phyloP scores from a whole-genome alignment of 2,888 invertebrate species.

The Choreutis nemorana region DNA sequence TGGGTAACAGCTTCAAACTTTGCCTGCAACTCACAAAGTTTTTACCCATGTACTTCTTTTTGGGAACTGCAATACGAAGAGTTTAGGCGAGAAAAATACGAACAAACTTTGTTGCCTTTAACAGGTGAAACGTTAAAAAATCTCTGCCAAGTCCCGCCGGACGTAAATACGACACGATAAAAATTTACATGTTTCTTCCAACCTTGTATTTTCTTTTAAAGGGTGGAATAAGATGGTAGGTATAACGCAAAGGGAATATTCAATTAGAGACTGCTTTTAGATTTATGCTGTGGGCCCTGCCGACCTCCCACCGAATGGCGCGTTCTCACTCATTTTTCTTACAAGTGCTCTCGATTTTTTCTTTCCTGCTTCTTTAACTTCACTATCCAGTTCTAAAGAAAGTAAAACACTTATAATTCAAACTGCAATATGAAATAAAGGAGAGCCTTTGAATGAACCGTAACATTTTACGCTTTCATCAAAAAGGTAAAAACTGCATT shows the following conservation, averaged over 20 bases:
- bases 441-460: not conserved
- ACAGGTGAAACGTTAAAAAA: conserved; percentile 48
- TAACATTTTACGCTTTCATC: not conserved
- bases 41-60: conserved; percentile 52
- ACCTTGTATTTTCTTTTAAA: conserved; percentile 62
- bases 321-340: conserved; percentile 31
- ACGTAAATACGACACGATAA: conserved; percentile 45
- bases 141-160: conserved; percentile 33
- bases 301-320: no score
- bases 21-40: conserved; percentile 50
- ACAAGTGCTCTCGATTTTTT: conserved; percentile 15
- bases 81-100: conserved; percentile 57
- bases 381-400: no score
- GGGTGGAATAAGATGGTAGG: conserved; percentile 59
- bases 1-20: no score
- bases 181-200: conserved; percentile 63
- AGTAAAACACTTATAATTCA: no score
- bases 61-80: conserved; percentile 47
- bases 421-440: conserved; percentile 12
- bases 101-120: conserved; percentile 53
- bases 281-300: conserved; percentile 44
- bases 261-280: conserved; percentile 54
- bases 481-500: no score
- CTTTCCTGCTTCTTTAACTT: conserved; percentile 19
- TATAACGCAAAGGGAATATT: conserved; percentile 61